Evolutionary conservation across 1,140 invertebrate genomes (phyloP).

Genomic region (Sitobion miscanthi): DNA sequence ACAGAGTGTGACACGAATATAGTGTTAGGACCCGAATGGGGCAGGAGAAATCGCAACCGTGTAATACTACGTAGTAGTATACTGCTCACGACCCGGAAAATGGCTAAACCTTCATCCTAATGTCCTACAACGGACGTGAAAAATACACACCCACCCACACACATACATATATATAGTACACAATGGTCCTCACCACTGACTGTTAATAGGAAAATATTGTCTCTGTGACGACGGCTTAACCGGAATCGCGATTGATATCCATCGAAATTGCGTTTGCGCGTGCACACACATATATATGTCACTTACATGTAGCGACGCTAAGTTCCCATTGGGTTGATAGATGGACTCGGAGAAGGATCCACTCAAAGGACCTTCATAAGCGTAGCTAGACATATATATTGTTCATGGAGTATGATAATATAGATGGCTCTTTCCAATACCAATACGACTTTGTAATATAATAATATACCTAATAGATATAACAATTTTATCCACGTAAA

Average conservation of each 20-base stretch:
- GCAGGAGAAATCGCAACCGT: not conserved
- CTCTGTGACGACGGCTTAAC: not conserved
- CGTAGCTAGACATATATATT: not conserved
- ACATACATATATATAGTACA: not conserved
- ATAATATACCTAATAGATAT: not conserved
- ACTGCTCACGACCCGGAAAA: not conserved
- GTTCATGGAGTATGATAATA: not conserved
- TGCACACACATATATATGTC: not conserved
- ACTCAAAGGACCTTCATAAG: not conserved
- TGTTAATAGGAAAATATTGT: conserved; percentile 40
- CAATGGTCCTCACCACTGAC: not conserved
- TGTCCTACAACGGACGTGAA: not conserved
- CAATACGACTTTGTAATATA: not conserved
- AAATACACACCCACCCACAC: not conserved
- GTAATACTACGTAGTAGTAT: not conserved
- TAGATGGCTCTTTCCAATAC: not conserved
- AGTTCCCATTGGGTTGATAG: not conserved
- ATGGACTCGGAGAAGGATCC: not conserved
- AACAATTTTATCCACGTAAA: not conserved
- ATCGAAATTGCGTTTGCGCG: not conserved
- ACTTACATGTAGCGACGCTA: not conserved
- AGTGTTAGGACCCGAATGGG: not conserved
- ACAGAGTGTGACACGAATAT: not conserved
- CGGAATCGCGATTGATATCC: conserved; percentile 17
- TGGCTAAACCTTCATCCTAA: not conserved